phyloP scores from a whole-genome alignment of 2,113 vertebrate genomes.

The Papio anubis region DNA sequence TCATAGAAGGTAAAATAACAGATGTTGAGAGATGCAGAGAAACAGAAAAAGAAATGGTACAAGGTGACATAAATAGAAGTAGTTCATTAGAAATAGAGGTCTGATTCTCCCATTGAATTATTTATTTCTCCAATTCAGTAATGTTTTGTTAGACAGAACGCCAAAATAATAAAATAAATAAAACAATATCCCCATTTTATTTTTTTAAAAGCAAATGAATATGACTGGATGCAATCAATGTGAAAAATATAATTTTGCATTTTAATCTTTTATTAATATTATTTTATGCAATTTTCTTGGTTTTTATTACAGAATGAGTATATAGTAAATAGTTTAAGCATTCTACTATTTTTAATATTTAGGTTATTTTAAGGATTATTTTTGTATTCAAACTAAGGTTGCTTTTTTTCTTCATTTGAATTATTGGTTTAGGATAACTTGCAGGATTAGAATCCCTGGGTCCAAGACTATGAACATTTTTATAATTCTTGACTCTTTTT shows the following conservation, averaged over 20 bases:
- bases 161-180: slow-evolving; percentile 29
- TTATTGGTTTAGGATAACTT: neutral
- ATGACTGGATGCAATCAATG: neutral
- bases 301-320: neutral
- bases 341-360: neutral
- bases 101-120: neutral
- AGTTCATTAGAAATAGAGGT: neutral
- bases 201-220: neutral
- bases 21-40: neutral
- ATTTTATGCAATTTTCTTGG: neutral
- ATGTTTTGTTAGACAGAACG: neutral
- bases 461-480: slow-evolving; percentile 6
- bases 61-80: neutral
- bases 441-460: neutral
- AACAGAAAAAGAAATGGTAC: neutral
- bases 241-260: slow-evolving; percentile 33
- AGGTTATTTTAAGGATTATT: neutral
- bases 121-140: neutral
- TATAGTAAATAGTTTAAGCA: neutral
- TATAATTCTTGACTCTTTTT: slow-evolving; percentile 33
- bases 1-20: neutral
- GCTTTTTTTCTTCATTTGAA: neutral
- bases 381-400: neutral
- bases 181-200: neutral
- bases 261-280: neutral